A percentile compares a stretch with the other conserved stretches of the same genome.
These are phyloP conservation scores for Drosophila chauvacae DNA, from an alignment of 1,140 invertebrate genomes.

Conservation along the genomic window DNA sequence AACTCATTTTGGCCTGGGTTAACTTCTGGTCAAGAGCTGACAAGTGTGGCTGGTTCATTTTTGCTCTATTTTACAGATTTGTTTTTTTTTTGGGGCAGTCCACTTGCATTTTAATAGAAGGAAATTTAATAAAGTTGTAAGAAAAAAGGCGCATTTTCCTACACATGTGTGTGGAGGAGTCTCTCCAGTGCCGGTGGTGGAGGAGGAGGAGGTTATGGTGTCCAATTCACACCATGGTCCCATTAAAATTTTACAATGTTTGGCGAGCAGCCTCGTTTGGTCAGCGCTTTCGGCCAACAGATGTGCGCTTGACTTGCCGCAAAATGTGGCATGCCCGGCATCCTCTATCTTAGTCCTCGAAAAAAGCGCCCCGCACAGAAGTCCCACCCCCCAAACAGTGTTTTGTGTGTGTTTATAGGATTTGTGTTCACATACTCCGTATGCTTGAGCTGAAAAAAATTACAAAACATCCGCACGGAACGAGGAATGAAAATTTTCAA, in stretches of 20 bases:
- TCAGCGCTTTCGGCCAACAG: conserved; percentile 58
- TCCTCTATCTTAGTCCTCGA: conserved; percentile 18
- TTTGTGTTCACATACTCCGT: conserved; percentile 63
- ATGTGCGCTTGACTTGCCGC: conserved; percentile 64
- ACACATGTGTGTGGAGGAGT: conserved; percentile 8
- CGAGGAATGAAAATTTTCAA: conserved; percentile 40
- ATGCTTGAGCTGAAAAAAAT: conserved; percentile 49
- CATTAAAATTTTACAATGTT: conserved; percentile 68
- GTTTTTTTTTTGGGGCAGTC: conserved; percentile 13
- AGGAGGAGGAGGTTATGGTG: conserved; percentile 2
- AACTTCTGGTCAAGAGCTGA: conserved; percentile 49
- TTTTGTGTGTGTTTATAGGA: conserved; percentile 54
- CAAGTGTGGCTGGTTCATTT: conserved; percentile 30
- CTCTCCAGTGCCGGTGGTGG: background rate
- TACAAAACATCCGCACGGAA: conserved; percentile 47
- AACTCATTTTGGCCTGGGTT: conserved; percentile 32
- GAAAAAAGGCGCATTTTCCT: conserved; percentile 32
- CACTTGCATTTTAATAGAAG: conserved; percentile 53
- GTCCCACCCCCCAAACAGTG: background rate
- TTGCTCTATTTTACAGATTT: background rate
- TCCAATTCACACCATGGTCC: conserved; percentile 58
- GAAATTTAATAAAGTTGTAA: conserved; percentile 56
- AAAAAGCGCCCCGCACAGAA: conserved; percentile 1
- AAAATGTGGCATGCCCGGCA: conserved; percentile 44
- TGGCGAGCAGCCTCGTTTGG: conserved; percentile 53